A percentile compares a stretch with the other conserved stretches of the same genome.
Conservation (phyloP, 2,113 vertebrate genomes). For the Muntiacus reevesi region DNA sequence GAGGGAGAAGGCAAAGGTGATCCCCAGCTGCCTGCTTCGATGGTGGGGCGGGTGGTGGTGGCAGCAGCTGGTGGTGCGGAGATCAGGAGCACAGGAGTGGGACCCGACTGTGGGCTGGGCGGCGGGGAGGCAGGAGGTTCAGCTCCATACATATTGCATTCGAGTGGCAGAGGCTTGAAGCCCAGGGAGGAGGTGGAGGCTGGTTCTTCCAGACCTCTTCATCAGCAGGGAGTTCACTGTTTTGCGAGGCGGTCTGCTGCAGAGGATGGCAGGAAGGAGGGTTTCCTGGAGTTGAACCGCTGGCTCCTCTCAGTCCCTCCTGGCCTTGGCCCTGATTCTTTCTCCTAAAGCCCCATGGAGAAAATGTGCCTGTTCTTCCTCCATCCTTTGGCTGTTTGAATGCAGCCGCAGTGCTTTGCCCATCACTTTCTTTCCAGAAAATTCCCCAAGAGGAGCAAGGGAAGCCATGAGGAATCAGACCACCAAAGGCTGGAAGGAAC, state of each 20-base stretch:
- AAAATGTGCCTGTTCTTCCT: neutral
- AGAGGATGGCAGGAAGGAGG: neutral
- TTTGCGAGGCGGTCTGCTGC: neutral
- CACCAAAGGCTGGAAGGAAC: neutral
- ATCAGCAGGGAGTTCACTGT: neutral
- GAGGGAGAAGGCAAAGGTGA: too few species aligned
- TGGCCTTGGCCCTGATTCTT: neutral
- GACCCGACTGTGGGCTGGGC: accelerated
- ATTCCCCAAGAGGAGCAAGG: neutral
- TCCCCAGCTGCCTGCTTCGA: neutral
- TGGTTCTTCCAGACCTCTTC: neutral
- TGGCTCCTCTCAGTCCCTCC: neutral
- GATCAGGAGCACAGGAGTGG: neutral
- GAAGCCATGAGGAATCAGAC: neutral
- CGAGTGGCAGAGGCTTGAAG: neutral
- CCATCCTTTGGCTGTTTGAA: neutral
- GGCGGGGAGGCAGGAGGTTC: neutral
- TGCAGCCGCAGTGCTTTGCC: neutral
- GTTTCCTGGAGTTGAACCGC: neutral
- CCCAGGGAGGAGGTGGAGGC: neutral
- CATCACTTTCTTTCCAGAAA: neutral
- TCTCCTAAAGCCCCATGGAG: neutral
- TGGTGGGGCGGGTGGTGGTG: neutral
- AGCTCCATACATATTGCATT: neutral
- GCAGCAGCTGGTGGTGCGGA: neutral